A percentile compares a stretch with the other conserved stretches of the same genome.
Conservation (phyloP, 2,888 invertebrate species). For the Pteria penguin region DNA sequence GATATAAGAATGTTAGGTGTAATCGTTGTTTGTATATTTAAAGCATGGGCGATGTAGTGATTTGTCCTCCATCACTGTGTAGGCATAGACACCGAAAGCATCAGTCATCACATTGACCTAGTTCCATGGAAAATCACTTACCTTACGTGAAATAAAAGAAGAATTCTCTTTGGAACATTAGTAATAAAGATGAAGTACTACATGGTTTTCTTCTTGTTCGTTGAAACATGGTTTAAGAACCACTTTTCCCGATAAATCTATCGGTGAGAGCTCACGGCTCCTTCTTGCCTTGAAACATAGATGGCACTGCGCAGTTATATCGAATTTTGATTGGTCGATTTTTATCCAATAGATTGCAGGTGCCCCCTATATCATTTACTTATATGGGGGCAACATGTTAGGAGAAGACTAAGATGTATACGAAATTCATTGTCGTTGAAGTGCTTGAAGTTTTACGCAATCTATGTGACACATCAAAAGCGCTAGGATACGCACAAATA, state of each 20-base stretch:
- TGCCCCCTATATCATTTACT: neutral
- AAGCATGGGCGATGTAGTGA: neutral
- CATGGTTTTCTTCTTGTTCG: constrained; percentile 19
- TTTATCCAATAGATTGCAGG: neutral
- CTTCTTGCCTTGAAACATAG: neutral
- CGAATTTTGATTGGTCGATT: neutral
- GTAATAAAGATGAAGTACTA: neutral
- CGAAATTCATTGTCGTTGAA: neutral
- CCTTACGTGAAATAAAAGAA: neutral
- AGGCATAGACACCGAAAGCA: constrained; percentile 29
- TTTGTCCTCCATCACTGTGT: neutral
- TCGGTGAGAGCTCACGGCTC: neutral
- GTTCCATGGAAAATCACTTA: constrained; percentile 7
- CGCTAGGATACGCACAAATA: too few species aligned
- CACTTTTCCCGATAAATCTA: constrained; percentile 8
- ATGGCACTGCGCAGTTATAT: neutral
- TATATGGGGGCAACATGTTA: neutral
- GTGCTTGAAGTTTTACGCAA: neutral
- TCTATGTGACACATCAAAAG: neutral
- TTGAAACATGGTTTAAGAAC: constrained; percentile 9
- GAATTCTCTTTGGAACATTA: neutral
- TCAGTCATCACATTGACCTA: neutral
- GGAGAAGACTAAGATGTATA: neutral
- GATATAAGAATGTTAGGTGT: too few species aligned
- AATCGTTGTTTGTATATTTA: neutral